These are phyloP conservation scores for Neolamprologus variostigma DNA, from an alignment of 2,113 vertebrate species.

Conservation along the genomic window DNA sequence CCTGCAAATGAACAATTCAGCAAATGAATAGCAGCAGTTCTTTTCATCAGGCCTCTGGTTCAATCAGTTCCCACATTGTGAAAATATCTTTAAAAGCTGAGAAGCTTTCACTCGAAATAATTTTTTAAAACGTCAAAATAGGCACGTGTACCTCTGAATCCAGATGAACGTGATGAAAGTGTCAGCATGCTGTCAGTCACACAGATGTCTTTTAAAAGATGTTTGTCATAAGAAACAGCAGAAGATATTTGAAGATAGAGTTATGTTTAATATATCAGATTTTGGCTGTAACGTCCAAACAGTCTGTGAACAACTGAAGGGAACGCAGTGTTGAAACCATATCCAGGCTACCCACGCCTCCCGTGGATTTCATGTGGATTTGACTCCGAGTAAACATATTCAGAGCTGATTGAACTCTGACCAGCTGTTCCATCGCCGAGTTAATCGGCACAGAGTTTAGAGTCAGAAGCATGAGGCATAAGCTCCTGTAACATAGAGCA, in stretches of 20 bases:
- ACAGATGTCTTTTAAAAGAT: not conserved
- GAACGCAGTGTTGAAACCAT: not conserved
- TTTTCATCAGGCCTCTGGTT: not conserved
- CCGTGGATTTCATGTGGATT: not conserved
- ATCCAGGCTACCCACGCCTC: fast-evolving
- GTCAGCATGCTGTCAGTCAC: not conserved
- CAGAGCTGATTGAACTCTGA: not conserved
- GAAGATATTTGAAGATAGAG: not conserved
- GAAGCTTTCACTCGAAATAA: not conserved
- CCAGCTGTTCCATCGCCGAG: not conserved
- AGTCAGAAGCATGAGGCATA: not conserved
- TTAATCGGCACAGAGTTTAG: not conserved
- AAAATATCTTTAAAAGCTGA: not conserved
- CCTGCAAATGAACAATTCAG: not conserved
- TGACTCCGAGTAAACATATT: not conserved
- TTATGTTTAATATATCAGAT: not conserved
- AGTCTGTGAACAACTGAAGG: not conserved
- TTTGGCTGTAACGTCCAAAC: not conserved
- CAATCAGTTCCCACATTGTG: not conserved
- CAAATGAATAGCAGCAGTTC: not conserved
- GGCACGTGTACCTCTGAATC: not conserved
- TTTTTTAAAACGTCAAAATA: not conserved
- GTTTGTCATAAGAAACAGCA: fast-evolving
- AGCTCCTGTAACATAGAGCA: not conserved
- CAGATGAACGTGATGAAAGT: not conserved